phyloP scores from a whole-genome alignment of 2,888 invertebrate species.

The Plebejus melissa region DNA sequence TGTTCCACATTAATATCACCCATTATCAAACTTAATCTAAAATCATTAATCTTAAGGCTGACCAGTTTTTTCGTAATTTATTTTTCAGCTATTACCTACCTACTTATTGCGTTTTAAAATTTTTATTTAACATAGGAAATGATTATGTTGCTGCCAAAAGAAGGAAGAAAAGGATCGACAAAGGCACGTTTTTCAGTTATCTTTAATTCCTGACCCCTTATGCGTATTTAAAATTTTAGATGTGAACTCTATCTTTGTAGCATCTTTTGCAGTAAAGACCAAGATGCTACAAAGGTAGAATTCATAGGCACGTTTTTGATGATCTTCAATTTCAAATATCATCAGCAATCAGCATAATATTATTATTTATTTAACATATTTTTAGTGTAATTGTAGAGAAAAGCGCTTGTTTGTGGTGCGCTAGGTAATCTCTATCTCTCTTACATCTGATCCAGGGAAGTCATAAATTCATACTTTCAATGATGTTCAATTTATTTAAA shows the following conservation, averaged over 20 bases:
- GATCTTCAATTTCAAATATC: background rate
- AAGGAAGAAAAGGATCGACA: background rate
- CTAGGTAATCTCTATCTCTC: slow-evolving; percentile 25
- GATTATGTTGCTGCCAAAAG: background rate
- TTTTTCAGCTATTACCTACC: background rate
- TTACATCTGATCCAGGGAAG: background rate
- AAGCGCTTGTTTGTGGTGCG: background rate
- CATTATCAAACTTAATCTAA: slow-evolving; percentile 4
- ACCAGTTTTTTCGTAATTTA: slow-evolving; percentile 9
- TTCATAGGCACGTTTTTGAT: background rate
- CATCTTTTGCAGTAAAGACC: too few species aligned
- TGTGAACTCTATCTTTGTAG: too few species aligned
- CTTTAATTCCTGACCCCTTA: too few species aligned
- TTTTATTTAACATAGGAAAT: background rate
- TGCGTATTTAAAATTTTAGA: too few species aligned
- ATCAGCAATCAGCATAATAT: too few species aligned
- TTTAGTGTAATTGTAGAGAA: background rate
- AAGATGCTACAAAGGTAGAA: too few species aligned
- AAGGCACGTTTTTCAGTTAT: too few species aligned
- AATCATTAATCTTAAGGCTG: slow-evolving; percentile 7
- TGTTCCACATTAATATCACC: slow-evolving; percentile 18
- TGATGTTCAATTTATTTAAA: background rate
- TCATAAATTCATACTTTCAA: background rate
- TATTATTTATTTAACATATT: background rate
- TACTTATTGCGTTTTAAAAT: background rate